Conservation (phyloP, 2,888 invertebrate species). For the Lordiphosa fenestrarum region DNA sequence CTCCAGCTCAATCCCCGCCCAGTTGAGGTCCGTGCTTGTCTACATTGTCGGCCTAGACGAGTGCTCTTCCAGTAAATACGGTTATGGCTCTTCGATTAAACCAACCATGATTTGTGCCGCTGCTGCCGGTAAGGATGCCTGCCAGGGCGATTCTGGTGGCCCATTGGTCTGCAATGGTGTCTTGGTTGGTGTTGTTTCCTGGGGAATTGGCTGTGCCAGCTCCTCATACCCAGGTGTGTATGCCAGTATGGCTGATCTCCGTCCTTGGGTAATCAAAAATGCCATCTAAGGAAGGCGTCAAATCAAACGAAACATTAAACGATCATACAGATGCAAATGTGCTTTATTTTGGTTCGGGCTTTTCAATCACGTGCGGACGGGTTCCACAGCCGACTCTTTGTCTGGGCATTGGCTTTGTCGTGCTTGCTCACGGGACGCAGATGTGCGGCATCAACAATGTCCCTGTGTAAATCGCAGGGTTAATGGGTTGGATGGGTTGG, state of each 20-base stretch:
- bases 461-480: slow-evolving; percentile 80
- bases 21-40: slow-evolving; percentile 81
- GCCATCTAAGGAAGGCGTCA: not conserved
- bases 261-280: slow-evolving; percentile 31
- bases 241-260: slow-evolving; percentile 39
- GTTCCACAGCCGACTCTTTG: slow-evolving; percentile 78
- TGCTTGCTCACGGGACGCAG: slow-evolving; percentile 84
- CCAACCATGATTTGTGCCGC: slow-evolving; percentile 31
- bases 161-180: slow-evolving; percentile 24
- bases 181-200: slow-evolving; percentile 48
- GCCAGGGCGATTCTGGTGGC: slow-evolving; percentile 44
- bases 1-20: slow-evolving; percentile 50
- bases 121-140: slow-evolving; percentile 36
- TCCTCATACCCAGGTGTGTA: slow-evolving; percentile 58
- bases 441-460: slow-evolving; percentile 88
- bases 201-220: slow-evolving; percentile 65
- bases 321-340: no score
- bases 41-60: slow-evolving; percentile 73
- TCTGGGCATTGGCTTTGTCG: slow-evolving; percentile 81
- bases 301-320: no score
- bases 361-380: slow-evolving; percentile 60
- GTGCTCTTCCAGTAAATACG: slow-evolving; percentile 79
- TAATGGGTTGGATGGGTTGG: rapidly evolving
- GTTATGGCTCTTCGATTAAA: slow-evolving; percentile 42
- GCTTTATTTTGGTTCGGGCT: no score